Conservation (phyloP, 2,888 invertebrate species). For the Arge pagana region DNA sequence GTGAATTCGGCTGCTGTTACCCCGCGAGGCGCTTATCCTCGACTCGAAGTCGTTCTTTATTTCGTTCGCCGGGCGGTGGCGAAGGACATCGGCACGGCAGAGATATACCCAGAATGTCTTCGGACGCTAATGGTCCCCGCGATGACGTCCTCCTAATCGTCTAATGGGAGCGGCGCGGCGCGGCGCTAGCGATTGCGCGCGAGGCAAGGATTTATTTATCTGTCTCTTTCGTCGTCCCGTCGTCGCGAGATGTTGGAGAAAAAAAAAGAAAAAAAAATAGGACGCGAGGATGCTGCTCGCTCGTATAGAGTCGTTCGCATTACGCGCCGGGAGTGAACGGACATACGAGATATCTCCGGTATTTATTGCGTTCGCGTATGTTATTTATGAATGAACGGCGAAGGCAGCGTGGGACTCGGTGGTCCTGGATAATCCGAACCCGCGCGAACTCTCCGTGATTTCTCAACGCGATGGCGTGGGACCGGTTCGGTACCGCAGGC, state of each 20-base stretch:
- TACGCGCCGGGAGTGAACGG: no score
- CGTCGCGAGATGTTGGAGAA: constrained; percentile 26
- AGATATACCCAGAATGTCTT: constrained; percentile 19
- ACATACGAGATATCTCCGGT: no score
- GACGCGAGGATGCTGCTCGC: constrained; percentile 11
- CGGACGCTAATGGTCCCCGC: constrained; percentile 15
- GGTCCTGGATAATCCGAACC: constrained; percentile 9
- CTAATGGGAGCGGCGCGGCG: constrained; percentile 12
- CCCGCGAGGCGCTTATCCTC: no score
- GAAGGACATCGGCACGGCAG: constrained; percentile 2
- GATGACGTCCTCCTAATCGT: constrained; percentile 22
- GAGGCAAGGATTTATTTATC: constrained; percentile 7
- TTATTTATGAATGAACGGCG: constrained; percentile 11
- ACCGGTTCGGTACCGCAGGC: no score
- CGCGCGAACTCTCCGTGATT: no score
- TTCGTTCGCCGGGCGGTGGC: constrained; percentile 17
- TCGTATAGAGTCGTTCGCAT: no score
- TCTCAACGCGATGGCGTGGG: no score
- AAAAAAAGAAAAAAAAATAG: constrained; percentile 10
- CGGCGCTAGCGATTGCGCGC: constrained; percentile 14
- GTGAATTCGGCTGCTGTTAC: no score
- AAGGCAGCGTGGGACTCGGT: background rate
- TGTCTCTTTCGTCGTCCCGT: constrained; percentile 21
- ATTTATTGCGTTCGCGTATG: no score
- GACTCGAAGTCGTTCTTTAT: no score